Conservation (phyloP, 2,113 vertebrate genomes). For the Baryphthengus martii region DNA sequence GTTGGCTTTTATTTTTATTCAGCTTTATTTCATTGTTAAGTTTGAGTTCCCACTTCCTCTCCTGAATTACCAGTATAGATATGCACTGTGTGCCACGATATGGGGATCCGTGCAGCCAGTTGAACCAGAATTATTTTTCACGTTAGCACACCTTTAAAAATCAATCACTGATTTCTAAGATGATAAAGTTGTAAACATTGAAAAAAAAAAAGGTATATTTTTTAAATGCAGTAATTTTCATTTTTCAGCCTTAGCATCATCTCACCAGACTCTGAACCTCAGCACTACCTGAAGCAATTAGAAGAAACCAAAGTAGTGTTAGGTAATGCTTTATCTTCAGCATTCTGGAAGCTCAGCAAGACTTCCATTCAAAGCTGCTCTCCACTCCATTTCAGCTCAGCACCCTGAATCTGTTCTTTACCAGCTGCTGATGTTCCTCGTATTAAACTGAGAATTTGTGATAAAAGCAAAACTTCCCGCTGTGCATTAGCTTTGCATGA, state of each 20-base stretch:
- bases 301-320: slow-evolving; percentile 28
- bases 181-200: background rate
- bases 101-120: background rate
- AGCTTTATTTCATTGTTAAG: background rate
- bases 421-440: slow-evolving; percentile 56
- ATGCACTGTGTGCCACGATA: background rate
- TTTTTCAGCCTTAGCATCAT: background rate
- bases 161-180: background rate
- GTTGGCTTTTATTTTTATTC: background rate
- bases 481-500: slow-evolving; percentile 59
- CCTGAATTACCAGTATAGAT: background rate
- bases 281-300: slow-evolving; percentile 41
- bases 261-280: slow-evolving; percentile 18
- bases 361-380: slow-evolving; percentile 39
- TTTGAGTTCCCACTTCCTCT: background rate
- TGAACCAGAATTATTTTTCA: background rate
- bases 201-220: background rate
- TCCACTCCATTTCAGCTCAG: slow-evolving; percentile 30
- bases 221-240: background rate
- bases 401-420: slow-evolving; percentile 30
- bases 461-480: slow-evolving; percentile 63
- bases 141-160: background rate
- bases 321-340: slow-evolving; percentile 46
- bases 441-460: slow-evolving; percentile 59
- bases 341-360: slow-evolving; percentile 57